Percentiles rank a stretch among this genome's conserved stretches.
Evolutionary conservation across 2,797 vertebrate species (phyloP).

Genomic region (Menidia menidia): DNA sequence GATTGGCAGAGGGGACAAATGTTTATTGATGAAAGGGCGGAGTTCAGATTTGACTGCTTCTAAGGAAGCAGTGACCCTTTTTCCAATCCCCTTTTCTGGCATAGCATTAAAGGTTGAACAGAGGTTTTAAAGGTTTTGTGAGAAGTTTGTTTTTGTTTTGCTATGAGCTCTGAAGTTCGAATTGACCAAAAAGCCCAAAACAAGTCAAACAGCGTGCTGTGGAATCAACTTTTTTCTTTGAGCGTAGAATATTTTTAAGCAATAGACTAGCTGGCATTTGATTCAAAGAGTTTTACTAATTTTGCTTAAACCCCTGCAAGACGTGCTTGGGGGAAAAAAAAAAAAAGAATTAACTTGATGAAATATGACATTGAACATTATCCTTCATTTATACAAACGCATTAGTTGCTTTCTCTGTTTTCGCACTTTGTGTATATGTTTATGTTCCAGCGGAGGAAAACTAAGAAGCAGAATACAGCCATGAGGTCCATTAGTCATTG

Average conservation of each 20-base stretch:
- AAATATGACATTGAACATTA: constrained; percentile 16
- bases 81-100: too few relatives aligned
- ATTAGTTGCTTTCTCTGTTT: background rate
- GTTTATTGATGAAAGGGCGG: too few relatives aligned
- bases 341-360: constrained; percentile 8
- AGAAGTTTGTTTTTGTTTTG: background rate
- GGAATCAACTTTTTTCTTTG: constrained; percentile 33
- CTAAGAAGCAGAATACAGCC: constrained; percentile 15
- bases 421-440: background rate
- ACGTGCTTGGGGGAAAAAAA: constrained; percentile 18
- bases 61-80: too few relatives aligned
- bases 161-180: background rate
- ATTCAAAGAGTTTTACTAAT: constrained; percentile 31
- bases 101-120: too few relatives aligned
- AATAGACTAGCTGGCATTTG: constrained; percentile 28
- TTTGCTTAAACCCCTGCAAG: constrained; percentile 12
- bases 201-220: background rate
- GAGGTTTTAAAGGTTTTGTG: too few relatives aligned
- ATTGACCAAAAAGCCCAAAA: constrained; percentile 2
- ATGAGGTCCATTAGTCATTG: constrained; percentile 50
- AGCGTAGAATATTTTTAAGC: constrained; percentile 54
- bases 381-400: background rate
- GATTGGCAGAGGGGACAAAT: too few relatives aligned
- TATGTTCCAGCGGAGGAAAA: constrained; percentile 11
- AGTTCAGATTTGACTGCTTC: too few relatives aligned